Percentiles rank a stretch among this genome's conserved stretches.
Evolutionary conservation across 2,113 vertebrate genomes (phyloP).

Genomic region (Martes martes): DNA sequence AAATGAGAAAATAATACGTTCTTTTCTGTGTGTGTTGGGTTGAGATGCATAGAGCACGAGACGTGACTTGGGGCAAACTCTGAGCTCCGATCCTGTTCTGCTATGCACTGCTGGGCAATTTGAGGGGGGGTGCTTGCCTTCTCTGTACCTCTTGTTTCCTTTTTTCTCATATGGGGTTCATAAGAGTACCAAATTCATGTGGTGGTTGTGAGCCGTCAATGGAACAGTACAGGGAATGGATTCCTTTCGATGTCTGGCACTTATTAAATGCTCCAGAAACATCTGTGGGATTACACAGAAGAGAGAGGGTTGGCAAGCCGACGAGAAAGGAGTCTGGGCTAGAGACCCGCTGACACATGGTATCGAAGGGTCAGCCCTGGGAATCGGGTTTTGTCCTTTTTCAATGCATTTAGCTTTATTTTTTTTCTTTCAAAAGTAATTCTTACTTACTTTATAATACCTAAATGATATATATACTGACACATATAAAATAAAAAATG

Average conservation of each 20-base stretch:
- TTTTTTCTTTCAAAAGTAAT: conserved; percentile 11
- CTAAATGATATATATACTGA: not conserved
- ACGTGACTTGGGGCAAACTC: not conserved
- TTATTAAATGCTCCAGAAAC: not conserved
- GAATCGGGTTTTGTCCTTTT: not conserved
- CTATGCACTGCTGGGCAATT: not conserved
- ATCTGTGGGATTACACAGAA: not conserved
- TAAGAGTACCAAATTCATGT: not conserved
- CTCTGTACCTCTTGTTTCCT: not conserved
- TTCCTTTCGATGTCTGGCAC: not conserved
- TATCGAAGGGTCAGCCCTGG: not conserved
- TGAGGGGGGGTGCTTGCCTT: not conserved
- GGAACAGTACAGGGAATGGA: not conserved
- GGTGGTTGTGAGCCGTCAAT: not conserved
- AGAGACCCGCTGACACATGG: not conserved
- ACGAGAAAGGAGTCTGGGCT: not conserved
- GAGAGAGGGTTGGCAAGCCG: not conserved
- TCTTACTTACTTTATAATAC: not conserved
- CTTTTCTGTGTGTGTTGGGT: not conserved
- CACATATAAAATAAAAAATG: not conserved
- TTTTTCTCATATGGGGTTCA: not conserved
- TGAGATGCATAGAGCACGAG: not conserved
- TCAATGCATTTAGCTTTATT: not conserved
- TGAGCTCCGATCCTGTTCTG: not conserved
- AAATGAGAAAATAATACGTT: not conserved